Evolutionary conservation across 2,797 vertebrate species (phyloP), one percentile per base, ranked within the genome.

Genomic region (Orestias chungarensis): DNA sequence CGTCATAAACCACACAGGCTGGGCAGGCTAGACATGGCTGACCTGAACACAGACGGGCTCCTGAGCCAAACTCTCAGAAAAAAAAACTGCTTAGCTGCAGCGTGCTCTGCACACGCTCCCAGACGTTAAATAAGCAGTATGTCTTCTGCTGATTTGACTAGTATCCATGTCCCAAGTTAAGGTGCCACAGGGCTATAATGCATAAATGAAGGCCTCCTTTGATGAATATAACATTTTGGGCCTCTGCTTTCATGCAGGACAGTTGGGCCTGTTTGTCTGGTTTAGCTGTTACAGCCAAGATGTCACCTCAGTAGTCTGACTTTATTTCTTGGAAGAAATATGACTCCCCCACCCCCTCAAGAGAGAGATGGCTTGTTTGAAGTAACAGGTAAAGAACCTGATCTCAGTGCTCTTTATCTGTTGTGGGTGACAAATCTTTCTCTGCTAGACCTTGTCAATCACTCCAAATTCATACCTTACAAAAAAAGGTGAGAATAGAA

Each of bases 71-170:
- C 86, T 83, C 76, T 83, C 88, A 86, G 88, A 91, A 88, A 78
- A 86, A 87, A 91, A 88, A 78, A 84, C 86, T 89, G 90, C 82
- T 86, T 82, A 87, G 83, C 84, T 83, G 43, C 75, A 81, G 78
- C 43, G 9, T 55, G 75, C 71, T 43, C 75, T 82, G 80, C 79
- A 86, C 73, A 86, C 79, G 79, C 82, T 67, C 67, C 82, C 82
- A 93, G 90, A 93, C 92, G 70, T 88, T 78, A 89, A 90, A 93
- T 92, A 91, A 92, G 89, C 90, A 87, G 87, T 89, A 84, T 88
- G 88, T 82, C 87, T 87, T 80, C 84, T 70, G 88, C 83, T 88
- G 86, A 86, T 91, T 86, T 85, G 85, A 91, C 81, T 64, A 77
- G 77, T 67, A 73, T 72, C 79, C 55, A 31, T 73, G 75, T 81